These are phyloP conservation scores for Poecile atricapillus DNA, from an alignment of 2,113 vertebrate genomes.

Conservation along the genomic window DNA sequence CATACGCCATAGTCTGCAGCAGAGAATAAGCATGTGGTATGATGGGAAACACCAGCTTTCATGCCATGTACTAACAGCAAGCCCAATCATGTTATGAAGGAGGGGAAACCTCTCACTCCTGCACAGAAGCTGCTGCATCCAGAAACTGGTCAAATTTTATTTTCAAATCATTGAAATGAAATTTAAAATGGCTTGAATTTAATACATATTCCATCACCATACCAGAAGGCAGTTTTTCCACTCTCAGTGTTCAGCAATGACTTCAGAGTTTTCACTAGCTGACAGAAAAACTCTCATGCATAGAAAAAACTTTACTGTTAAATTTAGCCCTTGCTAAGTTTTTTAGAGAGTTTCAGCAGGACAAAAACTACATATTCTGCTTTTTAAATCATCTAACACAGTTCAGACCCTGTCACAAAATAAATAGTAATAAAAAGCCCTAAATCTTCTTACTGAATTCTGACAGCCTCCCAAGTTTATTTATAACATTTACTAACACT, in stretches of 20 bases:
- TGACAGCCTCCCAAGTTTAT: not conserved
- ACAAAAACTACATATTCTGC: not conserved
- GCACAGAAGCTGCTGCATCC: not conserved
- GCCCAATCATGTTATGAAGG: not conserved
- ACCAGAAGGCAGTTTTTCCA: not conserved
- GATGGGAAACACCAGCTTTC: not conserved
- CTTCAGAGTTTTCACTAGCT: not conserved
- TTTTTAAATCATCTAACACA: not conserved
- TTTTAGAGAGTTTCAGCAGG: not conserved
- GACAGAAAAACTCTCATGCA: not conserved
- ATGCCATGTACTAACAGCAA: not conserved
- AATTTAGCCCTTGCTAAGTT: not conserved
- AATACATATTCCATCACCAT: not conserved
- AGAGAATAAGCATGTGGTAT: not conserved
- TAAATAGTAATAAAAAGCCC: not conserved
- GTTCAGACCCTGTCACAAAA: not conserved
- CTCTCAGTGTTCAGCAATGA: not conserved
- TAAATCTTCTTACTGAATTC: not conserved
- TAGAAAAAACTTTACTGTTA: not conserved
- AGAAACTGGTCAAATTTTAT: not conserved
- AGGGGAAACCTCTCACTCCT: not conserved
- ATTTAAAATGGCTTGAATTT: not conserved
- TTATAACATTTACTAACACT: not conserved
- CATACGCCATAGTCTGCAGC: not conserved
- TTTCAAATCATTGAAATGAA: not conserved